Evolutionary conservation across 2,797 vertebrate genomes (phyloP), one percentile per base, ranked within the genome.

Genomic region (Phaenicophaeus curvirostris): DNA sequence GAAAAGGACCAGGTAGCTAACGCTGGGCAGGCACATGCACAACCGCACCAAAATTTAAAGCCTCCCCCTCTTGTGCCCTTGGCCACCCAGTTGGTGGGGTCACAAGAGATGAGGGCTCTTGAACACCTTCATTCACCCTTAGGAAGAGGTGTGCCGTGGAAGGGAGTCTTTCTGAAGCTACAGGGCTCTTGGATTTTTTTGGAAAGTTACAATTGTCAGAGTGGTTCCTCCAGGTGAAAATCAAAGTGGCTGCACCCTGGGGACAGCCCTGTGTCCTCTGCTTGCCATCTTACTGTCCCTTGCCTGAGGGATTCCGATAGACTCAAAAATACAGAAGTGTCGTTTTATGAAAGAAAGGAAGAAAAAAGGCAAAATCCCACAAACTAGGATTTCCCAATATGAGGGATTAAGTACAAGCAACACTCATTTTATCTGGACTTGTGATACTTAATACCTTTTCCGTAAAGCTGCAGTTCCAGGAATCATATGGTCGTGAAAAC

Each of bases 1-100:
- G 31, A 1, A 2, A 30, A 9, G 16, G 25, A 13, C 2, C 0
- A 0, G 57, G 23, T 42, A 15, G 54, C 35, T 31, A 46, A 31
- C 5, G 0, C 35, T 25, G 15, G 41, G 31, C 68, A 42, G 7
- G 21, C 55, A 67, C 4, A 5, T 31, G 30, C 58, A 65, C 58
- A 78, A 62, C 84, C 65, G 73, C 53, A 65, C 46, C 25, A 59
- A 33, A 74, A 41, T 63, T 77, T 35, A 57, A 76, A 84, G 67
- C 55, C 18, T 72, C 24, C 11, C n/a, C 3, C 33, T 15, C 50
- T 15, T 8, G 11, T 28, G 30, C 33, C 11, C 59, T 67, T 3
- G 6, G n/a, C n/a, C 55, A 33, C 37, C 37, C 21, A 51, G 33
- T 37, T 20, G 18, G 25, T 3, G 0, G 24, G 69, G 31, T 65